A percentile compares a stretch with the other conserved stretches of the same genome.
Evolutionary conservation across 2,113 vertebrate species (phyloP).

Genomic region (Tautogolabrus adspersus): DNA sequence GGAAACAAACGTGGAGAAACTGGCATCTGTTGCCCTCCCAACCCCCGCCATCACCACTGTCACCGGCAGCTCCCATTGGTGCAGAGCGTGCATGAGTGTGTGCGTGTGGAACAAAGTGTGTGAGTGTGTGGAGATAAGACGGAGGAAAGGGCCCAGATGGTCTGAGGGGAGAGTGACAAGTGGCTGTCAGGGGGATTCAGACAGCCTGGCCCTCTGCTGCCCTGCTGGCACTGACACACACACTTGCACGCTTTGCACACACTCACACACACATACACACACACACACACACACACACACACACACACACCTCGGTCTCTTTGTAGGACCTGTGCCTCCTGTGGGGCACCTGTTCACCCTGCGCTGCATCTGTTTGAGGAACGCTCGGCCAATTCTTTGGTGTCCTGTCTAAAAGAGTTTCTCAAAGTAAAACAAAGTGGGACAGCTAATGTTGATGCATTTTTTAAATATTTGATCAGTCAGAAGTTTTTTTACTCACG

Average conservation of each 20-base stretch:
- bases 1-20: slow-evolving; percentile 60
- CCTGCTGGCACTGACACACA: slow-evolving; percentile 38
- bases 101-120: slow-evolving; percentile 2
- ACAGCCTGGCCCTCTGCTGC: slow-evolving; percentile 63
- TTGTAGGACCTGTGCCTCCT: slow-evolving; percentile 62
- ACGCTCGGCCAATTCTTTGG: neutral
- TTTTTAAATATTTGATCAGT: too few relatives aligned
- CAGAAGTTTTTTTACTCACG: too few relatives aligned
- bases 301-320: slow-evolving; percentile 46
- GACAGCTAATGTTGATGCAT: too few relatives aligned
- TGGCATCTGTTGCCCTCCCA: slow-evolving; percentile 75
- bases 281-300: slow-evolving; percentile 7
- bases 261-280: slow-evolving; percentile 32
- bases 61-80: slow-evolving; percentile 61
- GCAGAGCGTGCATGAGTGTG: slow-evolving; percentile 9
- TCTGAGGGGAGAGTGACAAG: slow-evolving; percentile 79
- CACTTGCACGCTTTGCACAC: slow-evolving; percentile 5
- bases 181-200: slow-evolving; percentile 73
- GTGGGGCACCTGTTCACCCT: slow-evolving; percentile 52
- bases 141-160: slow-evolving; percentile 73
- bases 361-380: slow-evolving; percentile 56
- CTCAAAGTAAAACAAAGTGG: too few relatives aligned
- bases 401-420: slow-evolving; percentile 18
- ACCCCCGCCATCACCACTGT: slow-evolving; percentile 62
- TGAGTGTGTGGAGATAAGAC: slow-evolving; percentile 43